Evolutionary conservation across 2,113 vertebrate species (phyloP).

Genomic region (Addax nasomaculatus): DNA sequence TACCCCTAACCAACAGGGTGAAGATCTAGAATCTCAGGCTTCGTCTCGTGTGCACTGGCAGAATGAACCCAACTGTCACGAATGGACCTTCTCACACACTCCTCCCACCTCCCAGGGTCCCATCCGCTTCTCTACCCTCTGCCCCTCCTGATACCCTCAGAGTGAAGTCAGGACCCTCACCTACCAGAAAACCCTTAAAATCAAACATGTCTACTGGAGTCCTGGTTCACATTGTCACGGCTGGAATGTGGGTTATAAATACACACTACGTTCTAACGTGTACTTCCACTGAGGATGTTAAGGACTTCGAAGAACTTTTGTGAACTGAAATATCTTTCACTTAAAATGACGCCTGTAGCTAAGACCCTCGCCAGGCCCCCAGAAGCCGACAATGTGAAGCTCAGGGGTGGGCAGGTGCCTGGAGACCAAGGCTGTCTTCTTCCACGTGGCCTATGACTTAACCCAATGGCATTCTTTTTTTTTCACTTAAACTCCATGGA

Average conservation of each 20-base stretch:
- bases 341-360: conserved; percentile 57
- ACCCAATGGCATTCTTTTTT: conserved; percentile 56
- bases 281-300: not conserved
- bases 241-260: not conserved
- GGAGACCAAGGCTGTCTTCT: conserved; percentile 57
- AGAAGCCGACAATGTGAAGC: conserved; percentile 46
- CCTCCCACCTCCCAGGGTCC: not conserved
- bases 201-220: not conserved
- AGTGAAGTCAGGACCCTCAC: not conserved
- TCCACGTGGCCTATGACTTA: conserved; percentile 34
- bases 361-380: conserved; percentile 41
- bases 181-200: not conserved
- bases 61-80: not conserved
- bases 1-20: not conserved
- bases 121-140: not conserved
- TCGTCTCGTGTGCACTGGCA: not conserved
- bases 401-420: not conserved
- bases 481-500: conserved; percentile 61
- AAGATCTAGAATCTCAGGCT: not conserved
- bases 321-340: not conserved
- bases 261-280: not conserved
- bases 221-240: not conserved
- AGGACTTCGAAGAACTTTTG: not conserved
- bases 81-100: not conserved
- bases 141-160: not conserved